Conservation (phyloP, 2,113 vertebrate species). For the Alexandromys fortis region DNA sequence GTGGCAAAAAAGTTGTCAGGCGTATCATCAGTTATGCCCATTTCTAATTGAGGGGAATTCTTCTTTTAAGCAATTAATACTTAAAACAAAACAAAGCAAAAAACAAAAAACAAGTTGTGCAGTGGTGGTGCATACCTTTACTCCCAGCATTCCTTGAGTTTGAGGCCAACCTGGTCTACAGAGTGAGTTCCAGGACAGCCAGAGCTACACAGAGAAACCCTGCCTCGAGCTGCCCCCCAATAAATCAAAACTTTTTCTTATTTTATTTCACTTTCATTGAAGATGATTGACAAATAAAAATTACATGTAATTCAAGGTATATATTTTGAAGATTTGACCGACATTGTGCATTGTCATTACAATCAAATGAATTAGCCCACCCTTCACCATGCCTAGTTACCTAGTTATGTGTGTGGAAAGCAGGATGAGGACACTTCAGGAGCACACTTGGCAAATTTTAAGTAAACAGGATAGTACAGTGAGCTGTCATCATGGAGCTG, state of each 20-base stretch:
- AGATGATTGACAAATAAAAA: not conserved
- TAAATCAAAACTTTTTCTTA: not conserved
- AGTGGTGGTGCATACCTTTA: not conserved
- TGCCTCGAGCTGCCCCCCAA: not conserved
- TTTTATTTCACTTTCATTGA: not conserved
- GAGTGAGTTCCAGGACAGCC: not conserved
- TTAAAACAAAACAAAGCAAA: not conserved
- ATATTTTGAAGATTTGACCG: not conserved
- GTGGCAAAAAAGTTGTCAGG: not conserved
- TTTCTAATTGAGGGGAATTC: not conserved
- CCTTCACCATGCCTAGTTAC: not conserved
- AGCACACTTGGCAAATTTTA: not conserved
- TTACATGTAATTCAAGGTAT: not conserved
- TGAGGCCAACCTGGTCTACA: not conserved
- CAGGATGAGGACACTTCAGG: not conserved
- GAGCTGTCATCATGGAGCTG: not conserved
- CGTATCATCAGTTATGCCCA: not conserved
- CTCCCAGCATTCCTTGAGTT: not conserved
- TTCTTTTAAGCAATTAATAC: not conserved
- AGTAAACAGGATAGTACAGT: not conserved
- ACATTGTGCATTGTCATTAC: not conserved
- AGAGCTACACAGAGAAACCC: not conserved
- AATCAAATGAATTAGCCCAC: not conserved
- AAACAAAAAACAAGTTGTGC: not conserved
- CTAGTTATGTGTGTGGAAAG: not conserved